Evolutionary conservation across 2,113 vertebrate species (phyloP).

Genomic region (Melanocharis versteri): DNA sequence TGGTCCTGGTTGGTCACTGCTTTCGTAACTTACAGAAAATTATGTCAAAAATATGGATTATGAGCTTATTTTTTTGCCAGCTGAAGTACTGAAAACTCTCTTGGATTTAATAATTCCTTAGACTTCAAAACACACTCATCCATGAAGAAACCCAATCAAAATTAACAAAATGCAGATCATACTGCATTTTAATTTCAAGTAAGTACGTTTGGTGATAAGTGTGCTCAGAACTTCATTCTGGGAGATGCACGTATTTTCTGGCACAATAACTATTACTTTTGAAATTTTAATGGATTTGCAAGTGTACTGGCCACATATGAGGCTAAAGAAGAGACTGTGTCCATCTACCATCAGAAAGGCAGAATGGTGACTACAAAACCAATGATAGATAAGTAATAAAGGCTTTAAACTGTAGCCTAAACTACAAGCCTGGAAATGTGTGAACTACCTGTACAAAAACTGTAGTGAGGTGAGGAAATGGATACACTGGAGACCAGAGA

Average conservation of each 20-base stretch:
- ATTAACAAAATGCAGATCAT: background rate
- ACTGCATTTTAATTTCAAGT: background rate
- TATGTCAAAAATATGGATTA: background rate
- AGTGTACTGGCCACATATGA: rapidly evolving
- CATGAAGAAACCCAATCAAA: background rate
- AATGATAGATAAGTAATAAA: background rate
- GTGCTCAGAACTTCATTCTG: background rate
- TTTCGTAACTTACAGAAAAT: background rate
- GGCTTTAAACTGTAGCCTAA: background rate
- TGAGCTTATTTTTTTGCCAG: background rate
- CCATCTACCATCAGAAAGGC: background rate
- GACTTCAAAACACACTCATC: background rate
- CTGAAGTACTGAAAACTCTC: background rate
- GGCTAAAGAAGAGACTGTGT: background rate
- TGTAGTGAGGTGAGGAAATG: background rate
- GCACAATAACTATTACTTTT: background rate
- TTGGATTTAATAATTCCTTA: background rate
- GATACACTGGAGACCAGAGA: background rate
- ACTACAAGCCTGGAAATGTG: background rate
- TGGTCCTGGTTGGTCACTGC: background rate
- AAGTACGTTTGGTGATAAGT: background rate
- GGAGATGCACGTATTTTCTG: background rate
- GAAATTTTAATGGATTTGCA: background rate
- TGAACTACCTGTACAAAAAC: background rate
- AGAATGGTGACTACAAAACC: background rate